phyloP scores from a whole-genome alignment of 1,140 invertebrate species.

The Pectinophora gossypiella region DNA sequence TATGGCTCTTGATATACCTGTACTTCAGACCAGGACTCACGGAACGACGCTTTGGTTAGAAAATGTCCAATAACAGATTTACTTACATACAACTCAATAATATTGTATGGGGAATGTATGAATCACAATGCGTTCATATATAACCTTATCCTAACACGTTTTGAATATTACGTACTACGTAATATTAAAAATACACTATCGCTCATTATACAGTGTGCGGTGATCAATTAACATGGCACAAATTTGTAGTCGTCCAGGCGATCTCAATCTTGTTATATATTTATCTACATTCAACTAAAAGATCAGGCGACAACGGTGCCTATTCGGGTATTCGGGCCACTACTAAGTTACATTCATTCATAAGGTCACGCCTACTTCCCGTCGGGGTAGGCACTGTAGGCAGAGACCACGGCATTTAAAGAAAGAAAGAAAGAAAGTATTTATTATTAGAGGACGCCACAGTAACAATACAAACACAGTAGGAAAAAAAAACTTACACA shows the following conservation, averaged over 20 bases:
- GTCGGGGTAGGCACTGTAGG: too few relatives aligned
- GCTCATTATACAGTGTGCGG: slow-evolving; percentile 18
- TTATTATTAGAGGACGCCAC: too few relatives aligned
- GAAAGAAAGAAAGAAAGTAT: too few relatives aligned
- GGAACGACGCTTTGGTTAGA: slow-evolving; percentile 37
- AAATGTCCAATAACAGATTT: slow-evolving; percentile 7
- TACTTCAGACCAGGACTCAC: slow-evolving; percentile 15
- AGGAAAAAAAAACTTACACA: too few relatives aligned
- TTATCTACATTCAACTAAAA: too few relatives aligned
- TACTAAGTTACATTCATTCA: too few relatives aligned
- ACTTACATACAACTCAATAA: slow-evolving; percentile 8
- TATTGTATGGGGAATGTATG: slow-evolving; percentile 26
- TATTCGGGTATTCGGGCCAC: too few relatives aligned
- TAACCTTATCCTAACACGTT: not conserved
- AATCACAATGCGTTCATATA: slow-evolving; percentile 22
- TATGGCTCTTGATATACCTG: slow-evolving; percentile 45
- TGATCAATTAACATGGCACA: slow-evolving; percentile 37
- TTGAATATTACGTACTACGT: not conserved
- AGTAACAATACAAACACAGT: too few relatives aligned
- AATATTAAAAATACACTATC: slow-evolving; percentile 1
- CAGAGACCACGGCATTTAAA: too few relatives aligned
- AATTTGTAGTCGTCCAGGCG: slow-evolving; percentile 41
- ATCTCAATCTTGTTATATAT: slow-evolving; percentile 4
- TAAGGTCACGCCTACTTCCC: too few relatives aligned
- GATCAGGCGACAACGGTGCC: too few relatives aligned